Percentiles rank a stretch among this genome's conserved stretches.
phyloP scores from a whole-genome alignment of 2,888 invertebrate species.

The Agonopterix arenella region DNA sequence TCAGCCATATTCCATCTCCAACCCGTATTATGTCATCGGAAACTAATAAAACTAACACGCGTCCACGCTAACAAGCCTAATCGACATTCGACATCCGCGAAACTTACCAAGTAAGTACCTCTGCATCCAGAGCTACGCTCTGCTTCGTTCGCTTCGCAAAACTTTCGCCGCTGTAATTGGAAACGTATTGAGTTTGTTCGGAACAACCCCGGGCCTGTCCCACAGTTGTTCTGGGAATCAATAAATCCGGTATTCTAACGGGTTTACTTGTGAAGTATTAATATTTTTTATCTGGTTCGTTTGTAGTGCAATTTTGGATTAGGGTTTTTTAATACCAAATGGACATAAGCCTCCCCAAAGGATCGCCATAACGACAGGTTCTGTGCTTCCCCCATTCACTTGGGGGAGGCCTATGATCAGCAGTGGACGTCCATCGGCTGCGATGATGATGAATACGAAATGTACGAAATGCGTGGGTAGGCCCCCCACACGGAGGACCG shows the following conservation, averaged over 20 bases:
- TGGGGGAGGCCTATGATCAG: too few relatives aligned
- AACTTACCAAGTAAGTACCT: neutral
- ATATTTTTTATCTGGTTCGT: too few relatives aligned
- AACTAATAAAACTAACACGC: neutral
- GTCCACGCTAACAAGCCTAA: constrained; percentile 1
- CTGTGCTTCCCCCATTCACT: too few relatives aligned
- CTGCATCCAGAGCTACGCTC: neutral
- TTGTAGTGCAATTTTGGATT: too few relatives aligned
- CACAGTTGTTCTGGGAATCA: neutral
- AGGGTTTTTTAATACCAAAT: too few relatives aligned
- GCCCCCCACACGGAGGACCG: too few relatives aligned
- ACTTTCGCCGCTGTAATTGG: constrained; percentile 30
- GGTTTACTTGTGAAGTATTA: neutral
- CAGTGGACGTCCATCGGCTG: too few relatives aligned
- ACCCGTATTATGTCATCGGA: neutral
- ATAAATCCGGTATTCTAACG: neutral
- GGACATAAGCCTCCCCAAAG: too few relatives aligned
- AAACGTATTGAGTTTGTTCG: constrained; percentile 13
- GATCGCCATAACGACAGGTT: too few relatives aligned
- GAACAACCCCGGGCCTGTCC: constrained; percentile 1
- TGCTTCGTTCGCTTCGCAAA: constrained; percentile 7
- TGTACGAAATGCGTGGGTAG: too few relatives aligned
- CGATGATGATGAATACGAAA: too few relatives aligned
- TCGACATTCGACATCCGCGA: neutral
- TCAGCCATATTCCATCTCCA: too few relatives aligned